A percentile compares a stretch with the other conserved stretches of the same genome.
Evolutionary conservation across 30 jellyfish, hydroid and myxozoan species (phyloP).

Genomic region (Morbakka virulenta): DNA sequence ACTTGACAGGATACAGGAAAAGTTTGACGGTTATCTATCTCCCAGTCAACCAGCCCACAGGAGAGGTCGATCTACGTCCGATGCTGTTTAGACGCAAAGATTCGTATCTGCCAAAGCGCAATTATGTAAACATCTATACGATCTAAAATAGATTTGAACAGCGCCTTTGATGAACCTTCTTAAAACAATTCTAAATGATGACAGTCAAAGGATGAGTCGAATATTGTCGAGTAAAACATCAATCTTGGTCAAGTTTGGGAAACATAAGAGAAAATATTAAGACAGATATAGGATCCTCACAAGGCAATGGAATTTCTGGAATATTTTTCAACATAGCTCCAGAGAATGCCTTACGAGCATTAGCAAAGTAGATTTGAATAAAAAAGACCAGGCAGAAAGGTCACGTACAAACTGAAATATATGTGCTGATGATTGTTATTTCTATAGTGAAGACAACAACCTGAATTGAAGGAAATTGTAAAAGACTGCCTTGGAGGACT

Average conservation of each 20-base stretch:
- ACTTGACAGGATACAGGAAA: conserved; percentile 21
- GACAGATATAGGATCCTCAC: too few relatives aligned
- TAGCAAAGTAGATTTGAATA: conserved; percentile 26
- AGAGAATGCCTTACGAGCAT: conserved; percentile 27
- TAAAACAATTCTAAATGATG: conserved; percentile 17
- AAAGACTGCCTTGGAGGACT: conserved; percentile 7
- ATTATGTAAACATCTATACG: too few relatives aligned
- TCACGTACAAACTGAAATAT: conserved; percentile 2
- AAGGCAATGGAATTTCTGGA: too few relatives aligned
- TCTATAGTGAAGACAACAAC: conserved; percentile 26
- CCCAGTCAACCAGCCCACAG: conserved; percentile 43
- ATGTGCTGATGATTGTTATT: conserved; percentile 2
- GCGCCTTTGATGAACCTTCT: conserved; percentile 10
- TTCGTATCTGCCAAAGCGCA: conserved; percentile 22
- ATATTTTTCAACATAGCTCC: conserved; percentile 21
- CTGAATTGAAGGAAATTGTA: conserved; percentile 35
- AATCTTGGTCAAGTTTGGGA: not conserved
- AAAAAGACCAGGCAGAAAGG: not conserved
- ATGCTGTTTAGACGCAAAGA: conserved; percentile 29
- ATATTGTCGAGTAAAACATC: conserved; percentile 37
- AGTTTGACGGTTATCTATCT: conserved; percentile 16
- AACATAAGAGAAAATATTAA: conserved; percentile 17
- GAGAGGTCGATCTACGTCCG: too few relatives aligned
- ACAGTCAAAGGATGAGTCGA: conserved; percentile 18
- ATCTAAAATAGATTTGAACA: conserved; percentile 7